These are phyloP conservation scores for Eilema depressum DNA, from an alignment of 2,888 invertebrate genomes.

Conservation along the genomic window DNA sequence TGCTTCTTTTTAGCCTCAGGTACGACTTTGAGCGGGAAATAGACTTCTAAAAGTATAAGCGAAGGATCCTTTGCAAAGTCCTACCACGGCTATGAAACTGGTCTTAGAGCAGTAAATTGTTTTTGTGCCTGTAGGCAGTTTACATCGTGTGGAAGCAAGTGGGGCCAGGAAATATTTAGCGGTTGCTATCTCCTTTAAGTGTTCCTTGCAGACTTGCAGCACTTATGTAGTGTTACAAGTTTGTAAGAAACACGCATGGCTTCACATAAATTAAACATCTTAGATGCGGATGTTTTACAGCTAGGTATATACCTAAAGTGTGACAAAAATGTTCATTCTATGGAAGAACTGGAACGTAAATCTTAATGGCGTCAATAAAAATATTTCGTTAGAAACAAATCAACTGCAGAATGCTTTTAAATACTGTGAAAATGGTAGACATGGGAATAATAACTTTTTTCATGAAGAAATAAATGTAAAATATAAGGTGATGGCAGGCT, in stretches of 20 bases:
- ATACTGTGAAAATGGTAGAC: slow-evolving; percentile 50
- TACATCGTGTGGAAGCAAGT: slow-evolving; percentile 58
- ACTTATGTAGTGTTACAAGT: neutral
- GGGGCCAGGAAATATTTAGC: slow-evolving; percentile 56
- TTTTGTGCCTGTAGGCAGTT: slow-evolving; percentile 79
- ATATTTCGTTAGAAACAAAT: slow-evolving; percentile 53
- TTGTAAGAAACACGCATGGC: slow-evolving; percentile 11
- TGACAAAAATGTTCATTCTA: slow-evolving; percentile 37
- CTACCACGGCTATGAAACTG: slow-evolving; percentile 64
- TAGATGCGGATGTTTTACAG: slow-evolving; percentile 21
- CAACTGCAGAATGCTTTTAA: slow-evolving; percentile 57
- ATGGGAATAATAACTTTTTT: slow-evolving; percentile 47
- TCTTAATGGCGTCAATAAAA: slow-evolving; percentile 38
- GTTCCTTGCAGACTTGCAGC: slow-evolving; percentile 37
- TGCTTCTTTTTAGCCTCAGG: slow-evolving; percentile 64
- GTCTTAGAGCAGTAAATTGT: slow-evolving; percentile 81
- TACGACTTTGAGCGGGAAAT: slow-evolving; percentile 78
- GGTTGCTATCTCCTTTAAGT: slow-evolving; percentile 44
- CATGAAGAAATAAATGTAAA: slow-evolving; percentile 31
- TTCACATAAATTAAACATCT: slow-evolving; percentile 16
- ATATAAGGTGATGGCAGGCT: slow-evolving; percentile 35
- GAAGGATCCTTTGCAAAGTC: slow-evolving; percentile 65
- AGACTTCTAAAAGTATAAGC: slow-evolving; percentile 69
- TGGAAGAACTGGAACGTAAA: slow-evolving; percentile 39
- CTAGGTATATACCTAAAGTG: slow-evolving; percentile 29